Conservation (phyloP, 2,888 invertebrate species). For the Ferrisia virgata region DNA sequence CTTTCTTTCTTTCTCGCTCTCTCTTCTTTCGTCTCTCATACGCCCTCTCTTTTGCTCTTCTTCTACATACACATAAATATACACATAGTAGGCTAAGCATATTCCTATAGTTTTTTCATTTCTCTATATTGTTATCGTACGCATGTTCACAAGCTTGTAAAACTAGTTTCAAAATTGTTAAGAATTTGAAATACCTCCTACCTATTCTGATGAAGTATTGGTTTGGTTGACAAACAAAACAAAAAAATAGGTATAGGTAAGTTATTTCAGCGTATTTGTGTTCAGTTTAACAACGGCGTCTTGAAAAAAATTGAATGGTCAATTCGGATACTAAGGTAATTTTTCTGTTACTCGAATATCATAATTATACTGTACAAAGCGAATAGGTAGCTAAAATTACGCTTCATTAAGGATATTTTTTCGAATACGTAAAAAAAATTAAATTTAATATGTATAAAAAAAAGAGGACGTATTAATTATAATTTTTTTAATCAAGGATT, state of each 20-base stretch:
- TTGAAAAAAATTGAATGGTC: background rate
- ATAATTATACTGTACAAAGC: background rate
- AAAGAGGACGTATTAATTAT: constrained; percentile 12
- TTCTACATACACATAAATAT: background rate
- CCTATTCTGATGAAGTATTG: background rate
- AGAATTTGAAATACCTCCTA: constrained; percentile 16
- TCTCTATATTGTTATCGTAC: constrained; percentile 33
- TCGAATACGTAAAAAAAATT: background rate
- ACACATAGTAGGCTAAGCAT: background rate
- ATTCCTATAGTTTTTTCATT: constrained; percentile 18
- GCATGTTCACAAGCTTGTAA: constrained; percentile 24
- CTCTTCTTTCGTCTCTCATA: no score
- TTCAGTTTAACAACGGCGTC: background rate
- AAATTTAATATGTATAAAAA: background rate
- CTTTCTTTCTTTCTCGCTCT: background rate
- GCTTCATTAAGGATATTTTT: constrained; percentile 5
- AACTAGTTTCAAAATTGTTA: constrained; percentile 40
- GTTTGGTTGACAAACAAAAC: background rate
- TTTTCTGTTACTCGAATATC: background rate
- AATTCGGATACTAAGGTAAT: background rate
- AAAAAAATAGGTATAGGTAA: background rate
- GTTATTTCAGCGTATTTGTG: background rate
- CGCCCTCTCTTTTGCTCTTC: background rate
- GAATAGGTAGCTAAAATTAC: background rate
- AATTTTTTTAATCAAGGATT: constrained; percentile 4